A percentile compares a stretch with the other conserved stretches of the same genome.
These are phyloP conservation scores for Polyergus mexicanus DNA, from an alignment of 1,140 invertebrate species.

Conservation along the genomic window DNA sequence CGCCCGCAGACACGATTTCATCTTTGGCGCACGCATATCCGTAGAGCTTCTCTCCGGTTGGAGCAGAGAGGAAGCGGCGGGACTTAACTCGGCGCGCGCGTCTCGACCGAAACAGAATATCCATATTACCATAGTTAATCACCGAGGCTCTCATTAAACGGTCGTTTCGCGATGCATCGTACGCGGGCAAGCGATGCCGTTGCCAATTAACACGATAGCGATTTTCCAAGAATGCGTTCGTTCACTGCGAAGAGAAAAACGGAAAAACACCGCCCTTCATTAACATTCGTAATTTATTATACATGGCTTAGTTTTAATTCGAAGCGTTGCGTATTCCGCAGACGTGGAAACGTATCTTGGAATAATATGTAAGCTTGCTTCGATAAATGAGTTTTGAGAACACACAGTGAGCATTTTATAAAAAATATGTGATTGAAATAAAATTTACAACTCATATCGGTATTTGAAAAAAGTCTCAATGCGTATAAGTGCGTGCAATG, in stretches of 20 bases:
- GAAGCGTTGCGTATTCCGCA: neutral
- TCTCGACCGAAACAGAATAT: conserved; percentile 43
- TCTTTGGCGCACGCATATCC: conserved; percentile 26
- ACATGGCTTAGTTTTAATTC: neutral
- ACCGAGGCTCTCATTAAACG: conserved; percentile 53
- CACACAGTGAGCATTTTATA: neutral
- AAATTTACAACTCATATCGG: neutral
- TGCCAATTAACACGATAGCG: conserved; percentile 53
- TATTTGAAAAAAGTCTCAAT: neutral
- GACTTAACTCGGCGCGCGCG: conserved; percentile 2
- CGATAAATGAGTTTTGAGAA: neutral
- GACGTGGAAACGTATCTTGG: neutral
- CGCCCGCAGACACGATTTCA: conserved; percentile 54
- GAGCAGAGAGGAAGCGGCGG: too few species aligned
- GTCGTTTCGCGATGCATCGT: conserved; percentile 49
- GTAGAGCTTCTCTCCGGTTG: neutral
- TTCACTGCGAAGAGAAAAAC: conserved; percentile 31
- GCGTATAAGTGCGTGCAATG: too few species aligned
- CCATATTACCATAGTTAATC: conserved; percentile 73
- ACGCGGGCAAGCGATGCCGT: neutral
- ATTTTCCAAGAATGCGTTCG: conserved; percentile 38
- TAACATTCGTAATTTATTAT: conserved; percentile 13
- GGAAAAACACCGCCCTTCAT: conserved; percentile 11
- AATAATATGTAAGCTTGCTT: neutral
- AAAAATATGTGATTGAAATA: neutral